A percentile compares a stretch with the other conserved stretches of the same genome.
Conservation (phyloP, 2,888 invertebrate species). For the Acronicta psi region DNA sequence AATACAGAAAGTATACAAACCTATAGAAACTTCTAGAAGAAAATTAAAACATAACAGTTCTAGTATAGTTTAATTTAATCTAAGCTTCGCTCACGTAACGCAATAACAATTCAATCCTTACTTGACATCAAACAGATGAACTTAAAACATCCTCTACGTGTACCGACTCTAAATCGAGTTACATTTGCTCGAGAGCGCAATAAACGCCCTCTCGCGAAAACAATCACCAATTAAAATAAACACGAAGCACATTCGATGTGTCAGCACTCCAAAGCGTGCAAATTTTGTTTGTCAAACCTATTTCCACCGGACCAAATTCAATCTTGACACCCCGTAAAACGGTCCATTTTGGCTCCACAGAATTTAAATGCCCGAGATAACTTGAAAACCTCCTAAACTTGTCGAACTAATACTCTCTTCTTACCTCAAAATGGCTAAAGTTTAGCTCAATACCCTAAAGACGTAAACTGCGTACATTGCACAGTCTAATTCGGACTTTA, state of each 20-base stretch:
- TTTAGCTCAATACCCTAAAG: constrained; percentile 64
- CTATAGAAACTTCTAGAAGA: not conserved
- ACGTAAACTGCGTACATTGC: constrained; percentile 58
- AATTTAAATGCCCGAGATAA: constrained; percentile 70
- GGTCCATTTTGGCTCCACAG: constrained; percentile 51
- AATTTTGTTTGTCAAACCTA: constrained; percentile 64
- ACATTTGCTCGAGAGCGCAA: constrained; percentile 43
- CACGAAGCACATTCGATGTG: constrained; percentile 64
- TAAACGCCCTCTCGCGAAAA: constrained; percentile 48
- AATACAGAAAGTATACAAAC: not conserved
- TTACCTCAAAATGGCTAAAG: constrained; percentile 83
- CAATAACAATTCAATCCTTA: constrained; percentile 40
- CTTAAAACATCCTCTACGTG: constrained; percentile 28
- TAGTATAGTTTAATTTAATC: constrained; percentile 25
- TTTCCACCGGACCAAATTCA: constrained; percentile 42
- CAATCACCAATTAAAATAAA: constrained; percentile 69
- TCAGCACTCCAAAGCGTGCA: constrained; percentile 63
- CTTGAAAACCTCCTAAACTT: constrained; percentile 81
- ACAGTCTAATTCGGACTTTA: constrained; percentile 65
- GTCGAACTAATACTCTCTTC: constrained; percentile 85
- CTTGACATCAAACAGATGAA: constrained; percentile 43
- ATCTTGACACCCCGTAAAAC: constrained; percentile 42
- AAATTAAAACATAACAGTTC: constrained; percentile 18
- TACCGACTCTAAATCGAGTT: constrained; percentile 34
- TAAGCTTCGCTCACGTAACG: constrained; percentile 25